Evolutionary conservation across 2,888 invertebrate species (phyloP), one percentile per base, ranked within the genome.

Genomic region (Alentia gelatinosa): DNA sequence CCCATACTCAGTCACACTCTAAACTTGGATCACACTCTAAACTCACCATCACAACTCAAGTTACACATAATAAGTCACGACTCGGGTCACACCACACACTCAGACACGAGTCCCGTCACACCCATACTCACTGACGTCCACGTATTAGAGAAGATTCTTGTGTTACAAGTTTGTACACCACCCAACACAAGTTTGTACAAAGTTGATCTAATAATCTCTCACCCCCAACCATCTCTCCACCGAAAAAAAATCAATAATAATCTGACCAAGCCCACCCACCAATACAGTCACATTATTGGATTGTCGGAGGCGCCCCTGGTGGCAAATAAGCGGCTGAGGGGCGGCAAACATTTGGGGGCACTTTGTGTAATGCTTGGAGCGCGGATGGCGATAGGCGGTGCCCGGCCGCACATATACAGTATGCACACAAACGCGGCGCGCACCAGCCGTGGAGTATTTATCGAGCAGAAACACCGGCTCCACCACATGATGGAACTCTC

Each of bases 191-290:
- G 79, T 79, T 79, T 35, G 26, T n/a, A 35, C 39, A 39, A 79
- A 79, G 79, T 79, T 79, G 35, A 79, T 79, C 39, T 79, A 79
- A 79, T 39, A 79, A 35, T 79, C 39, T 35, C 15, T 19, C 79
- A 9, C 63, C 26, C 63, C 63, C 19, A 12, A 9, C 47, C 47
- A n/a, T n/a, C 56, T 56, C 9, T 3, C 56, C 56, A 56, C 56
- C 56, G n/a, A 19, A 68, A 35, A 79, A 79, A 79, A 79, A 79
- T 79, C 79, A 79, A 79, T 79, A 79, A 79, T 79, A 79, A 79
- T 39, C 79, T 79, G 79, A 23, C 15, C 39, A 19, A n/a, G 79
- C 79, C 39, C 39, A 35, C 35, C 39, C 37, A 19, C 79, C 79
- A 79, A 35, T 79, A 35, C 39, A 79, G 35, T 35, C 79, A 35